Base-by-base conservation (phyloP, 1,140 invertebrate genomes). In the Drosophila lacteicornis region DNA sequence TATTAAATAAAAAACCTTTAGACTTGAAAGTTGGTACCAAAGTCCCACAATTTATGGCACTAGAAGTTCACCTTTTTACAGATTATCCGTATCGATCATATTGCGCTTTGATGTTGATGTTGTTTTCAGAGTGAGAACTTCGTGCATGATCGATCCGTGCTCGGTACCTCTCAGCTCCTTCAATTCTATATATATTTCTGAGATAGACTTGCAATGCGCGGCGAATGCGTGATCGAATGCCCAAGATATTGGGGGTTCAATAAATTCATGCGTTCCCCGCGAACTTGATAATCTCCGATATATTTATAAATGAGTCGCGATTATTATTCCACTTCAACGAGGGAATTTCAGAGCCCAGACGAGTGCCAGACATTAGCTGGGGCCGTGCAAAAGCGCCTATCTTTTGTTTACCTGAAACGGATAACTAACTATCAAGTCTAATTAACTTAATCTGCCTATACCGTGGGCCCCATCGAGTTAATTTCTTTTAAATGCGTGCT, bases 211-310 rank as follows among this genome's bases (percentile, higher is more conserved):
- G 36, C 36, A 33, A 11, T 33, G 43, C 45, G 13, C 7, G 42
- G 9, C 12, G 13, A n/a, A 22, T 17, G 45, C 36, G 17, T 66
- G 61, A 66, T 65, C 38, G 13, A 66, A 51, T 66, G 19, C 17
- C 61, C 1, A 11, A 66, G 38, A 27, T 67, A 53, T 51, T 9
- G 61, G 9, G n/a, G 2, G 38, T 2, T 12, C 38, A 69, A 66
- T 66, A 66, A 66, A 66, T 50, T 27, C 19, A 13, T 38, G 12
- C n/a, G 19, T 47, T 47, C 4, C 12, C 1, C 5, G 11, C n/a
- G 22, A 38, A 60, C 11, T 36, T 69, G 2, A 67, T 53, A 38
- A 69, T 67, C 61, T 45, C 27, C 38, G n/a, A 67, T 69, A 69
- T 36, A 38, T 38, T 42, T 50, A 69, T 15, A 7, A 17, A 56